Evolutionary conservation across 2,888 invertebrate genomes (phyloP), one percentile per base, ranked within the genome.

Genomic region (Crematogaster levior): DNA sequence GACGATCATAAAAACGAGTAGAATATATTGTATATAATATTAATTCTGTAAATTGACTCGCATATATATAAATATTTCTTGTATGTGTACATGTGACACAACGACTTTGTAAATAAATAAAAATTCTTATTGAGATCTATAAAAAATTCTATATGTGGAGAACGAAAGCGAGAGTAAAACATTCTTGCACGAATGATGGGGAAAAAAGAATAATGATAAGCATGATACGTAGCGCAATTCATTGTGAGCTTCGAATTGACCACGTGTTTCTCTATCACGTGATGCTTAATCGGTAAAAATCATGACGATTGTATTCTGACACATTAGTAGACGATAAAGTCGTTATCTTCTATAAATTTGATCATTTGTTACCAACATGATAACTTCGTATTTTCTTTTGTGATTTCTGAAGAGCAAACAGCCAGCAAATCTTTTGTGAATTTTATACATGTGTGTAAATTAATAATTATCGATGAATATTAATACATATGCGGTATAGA

Each of bases 1-100:
- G 4, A 40, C 12, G 10, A 56, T 0, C n/a, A 15, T 65, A n/a
- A 79, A 66, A 82, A 40, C 7, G 9, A 66, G 68, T 68, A 58
- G 2, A 5, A 34, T 34, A 34, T 34, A 34, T 51, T 43, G 27
- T 80, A 60, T n/a, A 80, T 72, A 60, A 21, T 18, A 9, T 72
- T 61, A 72, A 72, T 58, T 53, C 7, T 58, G 27, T n/a, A 72
- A 72, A 72, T 21, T 1, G 1, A 4, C 10, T 40, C 15, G 9
- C 21, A 37, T 10, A 37, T 37, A 34, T 21, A 34, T 34, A 70
- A n/a, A 37, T 37, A 51, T 70, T 53, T 48, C 48, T 70, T 53
- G 10, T 73, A 40, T n/a, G n/a, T n/a, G n/a, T n/a, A n/a, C 40
- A 56, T 40, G 7, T 53, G 37, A 58, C 3, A 34, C 27, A 51